Percentiles rank a stretch among this genome's conserved stretches.
Evolutionary conservation across 2,113 vertebrate species (phyloP).

Genomic region (Motacilla alba): DNA sequence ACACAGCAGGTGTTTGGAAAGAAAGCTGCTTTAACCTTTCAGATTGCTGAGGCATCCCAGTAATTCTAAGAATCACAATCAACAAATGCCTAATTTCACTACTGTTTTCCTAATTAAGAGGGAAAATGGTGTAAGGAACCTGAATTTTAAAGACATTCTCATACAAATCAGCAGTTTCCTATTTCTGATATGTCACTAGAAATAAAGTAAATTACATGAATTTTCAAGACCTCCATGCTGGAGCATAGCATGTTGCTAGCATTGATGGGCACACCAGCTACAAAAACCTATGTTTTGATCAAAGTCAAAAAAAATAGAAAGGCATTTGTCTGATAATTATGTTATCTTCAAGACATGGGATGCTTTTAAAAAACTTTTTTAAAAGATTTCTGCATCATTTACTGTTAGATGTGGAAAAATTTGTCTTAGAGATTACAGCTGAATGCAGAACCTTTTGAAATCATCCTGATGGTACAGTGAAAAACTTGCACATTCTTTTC

Average conservation of each 20-base stretch:
- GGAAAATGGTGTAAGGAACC: not conserved
- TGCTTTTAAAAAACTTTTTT: not conserved
- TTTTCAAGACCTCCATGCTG: not conserved
- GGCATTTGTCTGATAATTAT: not conserved
- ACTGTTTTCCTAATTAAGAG: not conserved
- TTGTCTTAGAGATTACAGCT: not conserved
- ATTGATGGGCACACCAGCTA: not conserved
- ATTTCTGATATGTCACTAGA: not conserved
- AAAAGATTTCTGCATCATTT: not conserved
- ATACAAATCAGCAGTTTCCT: not conserved
- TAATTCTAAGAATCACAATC: conserved; percentile 10
- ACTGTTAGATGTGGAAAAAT: not conserved
- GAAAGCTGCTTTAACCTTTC: conserved; percentile 14
- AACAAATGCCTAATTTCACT: conserved; percentile 3
- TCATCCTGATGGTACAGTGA: not conserved
- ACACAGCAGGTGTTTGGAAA: conserved; percentile 41
- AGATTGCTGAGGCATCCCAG: conserved; percentile 7
- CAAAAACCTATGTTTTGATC: not conserved
- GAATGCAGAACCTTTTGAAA: not conserved
- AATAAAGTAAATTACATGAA: not conserved
- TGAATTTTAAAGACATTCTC: not conserved
- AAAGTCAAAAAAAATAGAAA: not conserved
- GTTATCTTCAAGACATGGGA: not conserved
- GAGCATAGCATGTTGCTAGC: not conserved
- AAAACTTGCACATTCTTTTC: not conserved